A percentile compares a stretch with the other conserved stretches of the same genome.
phyloP scores from a whole-genome alignment of 2,888 invertebrate genomes.

The Lutraria lutraria region DNA sequence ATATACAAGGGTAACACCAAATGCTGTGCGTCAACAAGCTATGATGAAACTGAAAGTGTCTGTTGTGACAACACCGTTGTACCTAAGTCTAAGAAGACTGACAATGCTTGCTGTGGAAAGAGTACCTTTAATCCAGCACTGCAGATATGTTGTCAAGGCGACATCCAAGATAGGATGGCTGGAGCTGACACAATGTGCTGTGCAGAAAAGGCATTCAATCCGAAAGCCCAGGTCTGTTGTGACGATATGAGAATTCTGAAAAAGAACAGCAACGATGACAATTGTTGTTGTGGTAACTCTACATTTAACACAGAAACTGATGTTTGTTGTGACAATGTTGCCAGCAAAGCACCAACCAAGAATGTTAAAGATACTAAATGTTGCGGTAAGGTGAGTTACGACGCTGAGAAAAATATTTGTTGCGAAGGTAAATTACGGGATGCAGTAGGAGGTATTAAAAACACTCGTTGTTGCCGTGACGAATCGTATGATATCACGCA shows the following conservation, averaged over 20 bases:
- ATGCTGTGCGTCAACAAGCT: slow-evolving; percentile 58
- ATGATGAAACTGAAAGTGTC: slow-evolving; percentile 34
- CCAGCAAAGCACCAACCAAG: slow-evolving; percentile 40
- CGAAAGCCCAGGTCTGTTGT: slow-evolving; percentile 55
- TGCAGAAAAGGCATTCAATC: slow-evolving; percentile 46
- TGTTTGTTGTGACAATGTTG: slow-evolving; percentile 58
- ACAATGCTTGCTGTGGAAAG: slow-evolving; percentile 59
- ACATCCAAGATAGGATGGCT: slow-evolving; percentile 42
- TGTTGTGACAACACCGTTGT: slow-evolving; percentile 57
- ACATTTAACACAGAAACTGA: slow-evolving; percentile 55
- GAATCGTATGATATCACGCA: slow-evolving; percentile 49
- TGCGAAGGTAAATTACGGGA: slow-evolving; percentile 46
- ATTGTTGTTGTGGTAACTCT: slow-evolving; percentile 62
- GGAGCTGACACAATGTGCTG: slow-evolving; percentile 55
- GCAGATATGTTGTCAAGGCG: slow-evolving; percentile 58
- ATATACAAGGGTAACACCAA: slow-evolving; percentile 45
- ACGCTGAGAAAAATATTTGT: slow-evolving; percentile 48
- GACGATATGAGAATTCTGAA: slow-evolving; percentile 57
- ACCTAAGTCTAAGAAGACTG: slow-evolving; percentile 42
- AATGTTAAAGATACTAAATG: slow-evolving; percentile 52
- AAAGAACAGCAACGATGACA: slow-evolving; percentile 54
- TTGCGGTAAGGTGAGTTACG: slow-evolving; percentile 51
- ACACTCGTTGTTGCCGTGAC: slow-evolving; percentile 55
- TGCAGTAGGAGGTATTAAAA: slow-evolving; percentile 51
- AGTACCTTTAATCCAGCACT: slow-evolving; percentile 54